Base-by-base conservation (phyloP, 1,140 invertebrate species). In the Heliconius hewitsoni region DNA sequence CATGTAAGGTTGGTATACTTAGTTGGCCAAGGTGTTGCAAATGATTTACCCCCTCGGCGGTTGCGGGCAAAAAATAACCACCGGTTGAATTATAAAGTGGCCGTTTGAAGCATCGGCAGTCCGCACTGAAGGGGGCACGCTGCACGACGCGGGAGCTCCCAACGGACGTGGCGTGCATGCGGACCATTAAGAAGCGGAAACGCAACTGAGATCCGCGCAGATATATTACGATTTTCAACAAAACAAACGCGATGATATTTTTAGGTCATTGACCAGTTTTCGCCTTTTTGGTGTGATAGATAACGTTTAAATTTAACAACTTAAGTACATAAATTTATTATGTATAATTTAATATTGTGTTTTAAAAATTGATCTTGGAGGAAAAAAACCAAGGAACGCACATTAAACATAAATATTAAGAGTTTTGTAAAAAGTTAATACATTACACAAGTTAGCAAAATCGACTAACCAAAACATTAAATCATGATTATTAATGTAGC, bases 131-230 rank as follows among this genome's bases (percentile, higher is more conserved):
- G 75, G 66, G 74, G 42, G 37, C 70, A 46, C 73, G 66, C 70
- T 46, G 52, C 70, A 46, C 73, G 84, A 83, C 71, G 77, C 78
- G 72, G 76, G 84, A 86, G 85, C 79, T 80, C 82, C 73, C 83
- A 77, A 80, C 27, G 75, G 30, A 72, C 78, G 79, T 83, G 76
- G 82, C 79, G 78, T 85, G 84, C 81, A 78, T 76, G 34, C 60
- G 30, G 71, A 52, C 71, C 74, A 82, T 87, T 80, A 83, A 79
- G 57, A 71, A 79, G 60, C 81, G 82, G 86, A 85, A 83, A 83
- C 76, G 50, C 34, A 66, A 66, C 76, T 81, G 76, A 74, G 76
- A 78, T 80, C 76, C 70, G 76, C 74, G 71, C 77, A 83, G 77
- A 81, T 81, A 81, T 77, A 82, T 78, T 80, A 71, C 78, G 78